These are phyloP conservation scores for Hermodice carunculata DNA, from an alignment of 2,888 invertebrate species.

Conservation along the genomic window DNA sequence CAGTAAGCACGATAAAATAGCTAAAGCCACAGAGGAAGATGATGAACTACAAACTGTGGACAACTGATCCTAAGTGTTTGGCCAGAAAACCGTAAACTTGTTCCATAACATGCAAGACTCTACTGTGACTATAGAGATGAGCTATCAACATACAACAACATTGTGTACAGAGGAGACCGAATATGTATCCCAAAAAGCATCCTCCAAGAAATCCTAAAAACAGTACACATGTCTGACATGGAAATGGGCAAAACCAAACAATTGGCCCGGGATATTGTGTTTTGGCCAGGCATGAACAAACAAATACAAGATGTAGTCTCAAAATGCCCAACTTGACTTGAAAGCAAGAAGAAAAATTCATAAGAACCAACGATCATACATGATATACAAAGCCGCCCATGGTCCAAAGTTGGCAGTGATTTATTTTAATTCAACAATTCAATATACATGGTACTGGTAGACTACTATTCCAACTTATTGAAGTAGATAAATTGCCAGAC, in stretches of 20 bases:
- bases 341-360: not conserved
- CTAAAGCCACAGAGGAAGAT: too few species aligned
- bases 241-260: not conserved
- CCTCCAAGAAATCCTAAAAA: too few species aligned
- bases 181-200: too few species aligned
- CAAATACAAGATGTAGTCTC: not conserved
- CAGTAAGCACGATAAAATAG: too few species aligned
- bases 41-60: too few species aligned
- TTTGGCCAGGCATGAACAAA: conserved; percentile 8
- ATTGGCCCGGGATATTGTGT: not conserved
- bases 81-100: too few species aligned
- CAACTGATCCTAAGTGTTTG: too few species aligned
- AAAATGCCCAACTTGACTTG: conserved; percentile 1
- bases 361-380: conserved; percentile 7
- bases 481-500: not conserved
- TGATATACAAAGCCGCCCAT: not conserved
- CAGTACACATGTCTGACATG: not conserved
- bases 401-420: not conserved
- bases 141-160: too few species aligned
- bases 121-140: too few species aligned
- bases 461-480: not conserved
- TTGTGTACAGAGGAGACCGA: too few species aligned
- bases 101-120: too few species aligned
- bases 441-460: not conserved
- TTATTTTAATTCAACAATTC: too few species aligned